Evolutionary conservation across 92 coral and sea anemone species (phyloP).

Genomic region (Actinernus sp.): DNA sequence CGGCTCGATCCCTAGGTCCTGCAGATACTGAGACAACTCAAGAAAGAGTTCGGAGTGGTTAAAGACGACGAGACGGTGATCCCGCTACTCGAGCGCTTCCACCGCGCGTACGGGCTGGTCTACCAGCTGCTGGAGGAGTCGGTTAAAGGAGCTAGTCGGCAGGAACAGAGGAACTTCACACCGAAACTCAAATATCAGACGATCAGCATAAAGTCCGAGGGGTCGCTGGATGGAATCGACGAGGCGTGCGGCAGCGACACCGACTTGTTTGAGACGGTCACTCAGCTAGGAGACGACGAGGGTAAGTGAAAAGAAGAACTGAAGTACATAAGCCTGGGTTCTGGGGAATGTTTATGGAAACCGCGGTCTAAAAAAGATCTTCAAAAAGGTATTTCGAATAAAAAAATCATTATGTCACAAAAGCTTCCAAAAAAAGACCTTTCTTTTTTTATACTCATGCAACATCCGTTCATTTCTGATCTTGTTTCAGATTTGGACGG

Average conservation of each 20-base stretch:
- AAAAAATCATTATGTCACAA: no score
- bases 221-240: conserved; percentile 3
- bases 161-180: neutral
- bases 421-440: no score
- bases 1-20: conserved; percentile 72
- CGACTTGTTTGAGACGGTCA: conserved; percentile 86
- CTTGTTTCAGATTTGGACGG: conserved; percentile 61
- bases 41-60: conserved; percentile 70
- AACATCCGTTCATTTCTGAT: no score
- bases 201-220: conserved; percentile 2
- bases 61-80: conserved; percentile 67
- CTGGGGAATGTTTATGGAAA: no score
- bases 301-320: no score
- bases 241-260: conserved; percentile 70
- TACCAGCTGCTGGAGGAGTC: conserved; percentile 74
- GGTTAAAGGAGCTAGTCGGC: conserved; percentile 8
- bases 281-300: conserved; percentile 85
- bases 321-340: no score
- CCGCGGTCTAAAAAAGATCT: no score
- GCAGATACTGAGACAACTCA: conserved; percentile 56
- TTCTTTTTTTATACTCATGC: no score
- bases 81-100: conserved; percentile 82
- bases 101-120: conserved; percentile 69
- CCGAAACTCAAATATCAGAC: conserved; percentile 2
- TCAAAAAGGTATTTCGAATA: no score